phyloP scores from a whole-genome alignment of 2,888 invertebrate genomes.

The Rhagonycha fulva region DNA sequence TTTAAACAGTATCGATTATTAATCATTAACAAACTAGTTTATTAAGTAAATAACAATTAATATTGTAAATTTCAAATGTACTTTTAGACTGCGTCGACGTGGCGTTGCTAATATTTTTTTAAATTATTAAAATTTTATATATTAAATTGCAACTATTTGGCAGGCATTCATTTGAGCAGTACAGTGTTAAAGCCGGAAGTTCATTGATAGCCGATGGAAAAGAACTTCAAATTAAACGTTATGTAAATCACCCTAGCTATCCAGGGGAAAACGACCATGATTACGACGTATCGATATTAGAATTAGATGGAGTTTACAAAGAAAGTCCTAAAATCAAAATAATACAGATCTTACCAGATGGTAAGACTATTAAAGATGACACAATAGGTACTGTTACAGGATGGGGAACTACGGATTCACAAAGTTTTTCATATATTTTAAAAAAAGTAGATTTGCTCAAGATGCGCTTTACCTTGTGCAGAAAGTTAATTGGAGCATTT shows the following conservation, averaged over 20 bases:
- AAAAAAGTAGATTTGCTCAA: too few species aligned
- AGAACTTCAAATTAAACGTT: background rate
- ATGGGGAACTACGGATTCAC: too few species aligned
- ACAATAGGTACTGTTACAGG: background rate
- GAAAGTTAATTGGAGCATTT: too few species aligned
- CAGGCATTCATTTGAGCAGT: background rate
- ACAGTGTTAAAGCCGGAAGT: background rate
- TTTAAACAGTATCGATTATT: too few species aligned
- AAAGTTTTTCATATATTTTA: background rate
- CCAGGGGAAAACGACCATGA: background rate
- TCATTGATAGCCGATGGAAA: background rate
- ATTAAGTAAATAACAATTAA: too few species aligned
- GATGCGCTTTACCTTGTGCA: too few species aligned
- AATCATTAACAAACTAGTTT: too few species aligned
- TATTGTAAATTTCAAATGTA: too few species aligned
- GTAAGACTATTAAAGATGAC: background rate
- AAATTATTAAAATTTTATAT: too few species aligned
- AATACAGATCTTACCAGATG: background rate
- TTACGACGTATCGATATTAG: background rate
- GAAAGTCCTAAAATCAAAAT: background rate
- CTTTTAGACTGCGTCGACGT: too few species aligned
- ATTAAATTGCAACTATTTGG: background rate
- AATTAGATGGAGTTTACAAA: background rate
- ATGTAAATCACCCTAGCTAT: background rate
- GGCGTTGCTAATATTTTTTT: too few species aligned